phyloP scores from a whole-genome alignment of 2,113 vertebrate species.

The Ornithorhynchus anatinus region DNA sequence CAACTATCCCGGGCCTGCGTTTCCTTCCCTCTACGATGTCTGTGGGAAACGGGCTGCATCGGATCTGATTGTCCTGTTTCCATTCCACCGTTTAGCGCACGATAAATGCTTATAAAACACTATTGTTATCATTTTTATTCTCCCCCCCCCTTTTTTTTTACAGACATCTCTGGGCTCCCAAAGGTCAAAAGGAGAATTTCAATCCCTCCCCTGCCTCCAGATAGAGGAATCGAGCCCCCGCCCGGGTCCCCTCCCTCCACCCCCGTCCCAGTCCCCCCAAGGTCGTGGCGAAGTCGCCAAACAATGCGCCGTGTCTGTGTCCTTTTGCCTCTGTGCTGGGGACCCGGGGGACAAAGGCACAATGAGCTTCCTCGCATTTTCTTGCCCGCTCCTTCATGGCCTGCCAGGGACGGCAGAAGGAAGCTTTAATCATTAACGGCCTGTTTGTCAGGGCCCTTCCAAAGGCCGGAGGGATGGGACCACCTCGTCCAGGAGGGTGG shows the following conservation, averaged over 20 bases:
- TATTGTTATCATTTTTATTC: too few relatives aligned
- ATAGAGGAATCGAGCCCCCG: background rate
- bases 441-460: slow-evolving; percentile 61
- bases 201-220: too few relatives aligned
- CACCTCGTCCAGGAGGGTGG: background rate
- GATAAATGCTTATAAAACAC: too few relatives aligned
- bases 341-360: slow-evolving; percentile 69
- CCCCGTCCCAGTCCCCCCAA: background rate
- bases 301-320: slow-evolving; percentile 50
- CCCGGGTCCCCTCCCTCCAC: background rate
- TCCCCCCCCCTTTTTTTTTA: too few relatives aligned
- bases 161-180: slow-evolving; percentile 24
- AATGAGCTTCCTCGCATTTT: slow-evolving; percentile 70
- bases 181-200: too few relatives aligned
- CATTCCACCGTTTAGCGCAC: too few relatives aligned
- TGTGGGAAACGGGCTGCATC: background rate
- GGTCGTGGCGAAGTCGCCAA: slow-evolving; percentile 7
- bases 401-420: slow-evolving; percentile 67
- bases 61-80: too few relatives aligned
- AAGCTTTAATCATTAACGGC: slow-evolving; percentile 63
- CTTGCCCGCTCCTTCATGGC: slow-evolving; percentile 65
- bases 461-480: slow-evolving; percentile 42
- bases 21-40: accelerated
- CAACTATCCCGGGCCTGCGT: too few relatives aligned
- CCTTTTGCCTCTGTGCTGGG: background rate